Evolutionary conservation across 1,140 invertebrate genomes (phyloP).

Genomic region (Chironomus tepperi): DNA sequence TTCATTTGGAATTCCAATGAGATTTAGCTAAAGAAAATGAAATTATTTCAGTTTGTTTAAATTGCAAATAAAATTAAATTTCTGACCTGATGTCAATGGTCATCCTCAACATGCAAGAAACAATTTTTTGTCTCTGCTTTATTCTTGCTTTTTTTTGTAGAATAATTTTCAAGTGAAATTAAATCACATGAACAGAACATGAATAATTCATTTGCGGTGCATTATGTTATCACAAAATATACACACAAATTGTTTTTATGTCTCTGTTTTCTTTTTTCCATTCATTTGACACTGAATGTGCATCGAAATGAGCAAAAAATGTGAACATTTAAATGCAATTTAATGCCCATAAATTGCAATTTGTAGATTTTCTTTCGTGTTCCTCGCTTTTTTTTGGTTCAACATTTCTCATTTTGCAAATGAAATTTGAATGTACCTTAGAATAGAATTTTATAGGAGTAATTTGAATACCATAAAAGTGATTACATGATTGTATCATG

Average conservation of each 20-base stretch:
- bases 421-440: no score
- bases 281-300: neutral
- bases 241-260: neutral
- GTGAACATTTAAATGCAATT: conserved; percentile 22
- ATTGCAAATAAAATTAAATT: no score
- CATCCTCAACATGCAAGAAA: neutral
- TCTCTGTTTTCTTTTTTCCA: neutral
- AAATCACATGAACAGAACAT: conserved; percentile 18
- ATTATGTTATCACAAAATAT: neutral
- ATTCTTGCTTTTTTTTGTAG: neutral
- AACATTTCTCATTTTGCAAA: neutral
- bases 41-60: neutral
- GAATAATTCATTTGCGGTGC: conserved; percentile 19
- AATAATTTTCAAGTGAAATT: neutral
- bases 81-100: neutral
- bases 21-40: neutral
- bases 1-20: neutral
- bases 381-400: neutral
- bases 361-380: neutral
- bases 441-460: no score
- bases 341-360: conserved; percentile 22
- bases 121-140: neutral
- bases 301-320: conserved; percentile 5
- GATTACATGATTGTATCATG: no score
- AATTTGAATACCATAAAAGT: no score